Evolutionary conservation across 2,888 invertebrate species (phyloP), one percentile per base, ranked within the genome.

Genomic region (Serrognathus titanus): DNA sequence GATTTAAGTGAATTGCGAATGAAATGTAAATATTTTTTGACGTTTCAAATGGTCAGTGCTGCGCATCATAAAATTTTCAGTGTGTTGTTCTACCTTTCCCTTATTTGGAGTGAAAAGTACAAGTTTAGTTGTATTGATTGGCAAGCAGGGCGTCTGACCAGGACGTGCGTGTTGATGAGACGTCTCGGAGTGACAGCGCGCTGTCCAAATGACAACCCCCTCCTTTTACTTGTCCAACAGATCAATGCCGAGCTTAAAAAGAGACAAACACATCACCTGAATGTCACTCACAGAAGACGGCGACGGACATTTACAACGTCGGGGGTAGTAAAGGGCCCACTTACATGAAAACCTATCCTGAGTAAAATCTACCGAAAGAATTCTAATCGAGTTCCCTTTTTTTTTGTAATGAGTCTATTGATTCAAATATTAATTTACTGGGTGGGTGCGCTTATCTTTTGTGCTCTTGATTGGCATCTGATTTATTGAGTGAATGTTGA

Each of bases 401-500:
- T 31, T 31, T 31, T 31, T 31, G 24, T 31, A 31, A 31, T 31
- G 24, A 31, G 24, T 31, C 24, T 31, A 31, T 31, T 31, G 24
- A 31, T 31, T 31, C 24, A 31, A 31, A 31, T 31, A 31, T 31
- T 31, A 31, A 31, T 31, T 31, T 31, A 31, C 24, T 31, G 24
- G 24, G 24, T 31, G 24, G 24, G 24, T 31, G 24, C 24, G 24
- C 24, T 31, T 31, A 3, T 31, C 24, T 31, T 31, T 39, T 52
- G 51, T 53, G 49, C 56, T 59, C 59, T 63, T 63, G 62, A 65
- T 61, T 63, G 62, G 60, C 61, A 53, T 60, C 62, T 65, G 66
- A 67, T 68, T 68, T 68, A 68, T 67, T 63, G 67, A 65, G 63
- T 61, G 63, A 61, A 65, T 59, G 68, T 64, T 69, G 68, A 67